Conservation (phyloP, 2,113 vertebrate species). For the Xiphophorus hellerii region DNA sequence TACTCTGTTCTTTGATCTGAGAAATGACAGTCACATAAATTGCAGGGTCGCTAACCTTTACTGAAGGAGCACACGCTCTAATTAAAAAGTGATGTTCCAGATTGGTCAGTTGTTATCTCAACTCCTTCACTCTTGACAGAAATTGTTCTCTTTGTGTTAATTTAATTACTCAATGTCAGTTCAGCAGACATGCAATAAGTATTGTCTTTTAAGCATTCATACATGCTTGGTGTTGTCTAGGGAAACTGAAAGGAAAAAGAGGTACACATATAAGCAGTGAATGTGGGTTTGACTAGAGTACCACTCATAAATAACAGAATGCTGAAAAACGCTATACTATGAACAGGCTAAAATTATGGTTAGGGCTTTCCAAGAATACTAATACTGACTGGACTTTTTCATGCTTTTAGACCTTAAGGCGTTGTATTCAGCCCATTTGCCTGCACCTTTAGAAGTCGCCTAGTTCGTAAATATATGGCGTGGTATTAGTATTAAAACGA, state of each 20-base stretch:
- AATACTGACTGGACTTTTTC: no score
- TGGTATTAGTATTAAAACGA: no score
- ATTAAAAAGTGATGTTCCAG: slow-evolving; percentile 57
- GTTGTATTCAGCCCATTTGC: background rate
- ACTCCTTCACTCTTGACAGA: background rate
- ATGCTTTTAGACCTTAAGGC: background rate
- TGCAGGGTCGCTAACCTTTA: slow-evolving; percentile 31
- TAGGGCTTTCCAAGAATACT: background rate
- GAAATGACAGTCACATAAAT: slow-evolving; percentile 52
- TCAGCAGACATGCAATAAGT: background rate
- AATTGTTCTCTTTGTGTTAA: background rate
- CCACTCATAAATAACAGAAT: no score
- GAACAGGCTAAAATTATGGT: background rate
- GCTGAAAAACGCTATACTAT: background rate
- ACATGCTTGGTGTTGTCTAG: no score
- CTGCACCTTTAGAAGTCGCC: background rate
- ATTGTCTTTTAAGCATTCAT: background rate
- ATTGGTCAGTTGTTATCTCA: slow-evolving; percentile 25
- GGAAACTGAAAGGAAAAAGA: no score
- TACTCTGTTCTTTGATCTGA: slow-evolving; percentile 63
- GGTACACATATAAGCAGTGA: no score
- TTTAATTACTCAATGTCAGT: background rate
- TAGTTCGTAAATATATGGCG: background rate
- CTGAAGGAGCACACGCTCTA: slow-evolving; percentile 46
- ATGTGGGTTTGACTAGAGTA: no score